Conservation (phyloP, 2,888 invertebrate species). For the Taphrorychus bicolor region DNA sequence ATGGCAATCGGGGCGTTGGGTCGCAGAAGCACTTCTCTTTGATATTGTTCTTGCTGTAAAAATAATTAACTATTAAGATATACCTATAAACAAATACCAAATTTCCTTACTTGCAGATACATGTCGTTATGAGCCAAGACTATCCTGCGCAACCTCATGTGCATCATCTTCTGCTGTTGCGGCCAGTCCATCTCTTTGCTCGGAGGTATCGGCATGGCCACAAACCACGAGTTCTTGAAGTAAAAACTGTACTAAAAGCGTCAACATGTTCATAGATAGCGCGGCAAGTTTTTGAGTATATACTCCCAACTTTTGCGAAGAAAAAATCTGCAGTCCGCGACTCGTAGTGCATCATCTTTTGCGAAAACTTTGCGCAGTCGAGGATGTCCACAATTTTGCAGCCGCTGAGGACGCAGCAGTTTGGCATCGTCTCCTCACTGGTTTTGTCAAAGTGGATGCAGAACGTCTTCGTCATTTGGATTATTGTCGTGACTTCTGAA, state of each 20-base stretch:
- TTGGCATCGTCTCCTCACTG: slow-evolving; percentile 46
- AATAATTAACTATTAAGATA: neutral
- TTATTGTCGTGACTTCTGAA: slow-evolving; percentile 49
- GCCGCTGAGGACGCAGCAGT: slow-evolving; percentile 46
- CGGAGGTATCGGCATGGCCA: slow-evolving; percentile 49
- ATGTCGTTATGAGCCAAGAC: slow-evolving; percentile 54
- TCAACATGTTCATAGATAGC: too few relatives aligned
- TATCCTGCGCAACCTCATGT: slow-evolving; percentile 54
- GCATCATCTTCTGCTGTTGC: slow-evolving; percentile 54
- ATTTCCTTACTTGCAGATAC: slow-evolving; percentile 48
- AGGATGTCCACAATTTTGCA: slow-evolving; percentile 51
- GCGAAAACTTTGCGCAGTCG: slow-evolving; percentile 46
- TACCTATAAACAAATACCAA: too few relatives aligned
- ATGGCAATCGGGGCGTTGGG: slow-evolving; percentile 41
- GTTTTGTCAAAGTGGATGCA: slow-evolving; percentile 53
- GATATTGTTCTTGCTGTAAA: slow-evolving; percentile 50
- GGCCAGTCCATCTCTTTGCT: slow-evolving; percentile 49
- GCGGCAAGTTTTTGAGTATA: neutral
- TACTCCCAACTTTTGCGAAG: slow-evolving; percentile 42
- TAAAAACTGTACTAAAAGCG: slow-evolving; percentile 50
- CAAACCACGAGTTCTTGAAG: slow-evolving; percentile 54
- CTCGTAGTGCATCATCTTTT: slow-evolving; percentile 45
- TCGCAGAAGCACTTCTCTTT: slow-evolving; percentile 49
- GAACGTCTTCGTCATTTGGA: slow-evolving; percentile 51
- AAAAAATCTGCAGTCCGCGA: slow-evolving; percentile 35